Evolutionary conservation across 2,113 vertebrate genomes (phyloP), one percentile per base, ranked within the genome.

Genomic region (Odocoileus hemionus): DNA sequence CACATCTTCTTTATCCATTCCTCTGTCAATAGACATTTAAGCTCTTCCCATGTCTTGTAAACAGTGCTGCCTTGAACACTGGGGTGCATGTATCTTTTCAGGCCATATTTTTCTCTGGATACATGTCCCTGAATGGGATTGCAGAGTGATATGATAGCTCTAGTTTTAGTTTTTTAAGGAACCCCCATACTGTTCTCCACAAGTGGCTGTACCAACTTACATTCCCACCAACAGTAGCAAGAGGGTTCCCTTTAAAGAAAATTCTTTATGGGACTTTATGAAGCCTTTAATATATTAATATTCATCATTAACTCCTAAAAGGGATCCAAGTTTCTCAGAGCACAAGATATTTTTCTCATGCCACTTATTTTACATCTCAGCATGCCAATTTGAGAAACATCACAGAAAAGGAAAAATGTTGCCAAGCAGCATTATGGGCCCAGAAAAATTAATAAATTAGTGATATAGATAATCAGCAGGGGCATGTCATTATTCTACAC

Each of bases 291-390:
- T 52, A 95, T 45, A 16, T 39, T 88, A 85, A 91, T 33, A 39
- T 33, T 33, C 6, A 74, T 39, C 78, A 60, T 50, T 94, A 94
- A 83, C 28, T 90, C 74, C 70, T 94, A 80, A 76, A 58, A 67
- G 25, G 39, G 30, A 80, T 30, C 33, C 80, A 94, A 85, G 16
- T 58, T 92, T 93, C 55, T 93, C 55, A 93, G 25, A 80, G 36
- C n/a, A 96, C 61, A 54, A 33, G 83, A 88, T 43, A 86, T 61
- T 96, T 95, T 91, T 76, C 94, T 58, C 80, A 92, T 82, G 45
- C 16, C 47, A 96, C 28, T 58, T 91, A 89, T 13, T 94, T 70
- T 82, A 86, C 36, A 96, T 84, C 86, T 96, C 47, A 97, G 76
- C 87, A 88, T 39, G 39, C 23, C 36, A 86, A n/a, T 50, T 36